Conservation (phyloP, 2,888 invertebrate species). For the Cosmopolites sordidus region DNA sequence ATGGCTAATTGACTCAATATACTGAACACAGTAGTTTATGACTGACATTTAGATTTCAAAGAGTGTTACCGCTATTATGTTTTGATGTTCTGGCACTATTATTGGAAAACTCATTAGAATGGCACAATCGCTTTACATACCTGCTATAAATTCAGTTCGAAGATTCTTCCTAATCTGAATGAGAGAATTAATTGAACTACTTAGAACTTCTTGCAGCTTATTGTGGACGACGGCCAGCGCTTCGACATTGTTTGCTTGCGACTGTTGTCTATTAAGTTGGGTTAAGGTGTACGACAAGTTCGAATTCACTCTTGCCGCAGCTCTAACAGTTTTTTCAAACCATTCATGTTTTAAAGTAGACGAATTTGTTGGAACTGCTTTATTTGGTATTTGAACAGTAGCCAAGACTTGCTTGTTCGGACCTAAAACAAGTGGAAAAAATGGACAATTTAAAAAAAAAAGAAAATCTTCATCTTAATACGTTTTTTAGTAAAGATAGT, state of each 20-base stretch:
- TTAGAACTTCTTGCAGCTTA: constrained; percentile 54
- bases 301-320: constrained; percentile 56
- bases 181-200: constrained; percentile 54
- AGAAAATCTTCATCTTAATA: too few relatives aligned
- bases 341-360: constrained; percentile 48
- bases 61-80: too few relatives aligned
- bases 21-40: too few relatives aligned
- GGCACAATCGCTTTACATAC: too few relatives aligned
- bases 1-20: too few relatives aligned
- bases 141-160: constrained; percentile 53
- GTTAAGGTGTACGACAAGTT: constrained; percentile 54
- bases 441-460: not conserved
- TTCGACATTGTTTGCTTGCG: constrained; percentile 50
- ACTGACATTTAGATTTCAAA: too few relatives aligned
- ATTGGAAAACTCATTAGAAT: too few relatives aligned
- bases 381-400: not conserved
- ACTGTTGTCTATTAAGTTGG: constrained; percentile 52
- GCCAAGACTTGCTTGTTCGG: constrained; percentile 7
- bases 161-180: constrained; percentile 55
- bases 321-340: constrained; percentile 57
- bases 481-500: too few relatives aligned
- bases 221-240: constrained; percentile 55
- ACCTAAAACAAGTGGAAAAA: not conserved
- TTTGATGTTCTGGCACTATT: too few relatives aligned
- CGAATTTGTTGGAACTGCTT: not conserved